Conservation (phyloP, 2,797 vertebrate genomes). For the Dendrocincla tyrannina region DNA sequence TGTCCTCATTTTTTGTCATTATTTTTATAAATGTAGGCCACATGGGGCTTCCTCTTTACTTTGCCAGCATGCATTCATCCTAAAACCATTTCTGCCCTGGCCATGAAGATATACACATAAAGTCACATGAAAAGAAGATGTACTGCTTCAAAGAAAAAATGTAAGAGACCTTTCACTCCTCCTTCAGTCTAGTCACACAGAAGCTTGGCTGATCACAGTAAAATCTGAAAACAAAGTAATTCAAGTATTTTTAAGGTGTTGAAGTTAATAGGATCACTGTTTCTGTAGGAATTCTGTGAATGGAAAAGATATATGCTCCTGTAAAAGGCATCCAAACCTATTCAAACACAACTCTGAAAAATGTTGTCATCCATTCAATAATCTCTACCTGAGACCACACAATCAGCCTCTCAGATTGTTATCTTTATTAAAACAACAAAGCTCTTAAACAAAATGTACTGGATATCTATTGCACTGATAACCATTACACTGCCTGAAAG, state of each 20-base stretch:
- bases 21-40: conserved; percentile 22
- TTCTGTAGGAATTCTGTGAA: conserved; percentile 24
- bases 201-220: neutral
- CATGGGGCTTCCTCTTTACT: neutral
- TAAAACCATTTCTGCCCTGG: neutral
- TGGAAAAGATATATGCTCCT: neutral
- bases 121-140: neutral
- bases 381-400: neutral
- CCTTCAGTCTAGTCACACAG: neutral
- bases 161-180: neutral
- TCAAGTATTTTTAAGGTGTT: neutral
- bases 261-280: neutral
- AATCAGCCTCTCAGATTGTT: neutral
- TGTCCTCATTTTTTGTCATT: neutral
- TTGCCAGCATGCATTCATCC: neutral
- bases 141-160: neutral
- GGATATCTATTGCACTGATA: neutral
- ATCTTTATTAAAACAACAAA: neutral
- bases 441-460: neutral
- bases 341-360: neutral
- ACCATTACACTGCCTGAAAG: neutral
- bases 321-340: neutral
- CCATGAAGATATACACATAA: neutral
- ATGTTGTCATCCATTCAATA: neutral
- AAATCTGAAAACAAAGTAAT: neutral